Conservation (phyloP, 2,797 vertebrate species). For the Girardinus metallicus region DNA sequence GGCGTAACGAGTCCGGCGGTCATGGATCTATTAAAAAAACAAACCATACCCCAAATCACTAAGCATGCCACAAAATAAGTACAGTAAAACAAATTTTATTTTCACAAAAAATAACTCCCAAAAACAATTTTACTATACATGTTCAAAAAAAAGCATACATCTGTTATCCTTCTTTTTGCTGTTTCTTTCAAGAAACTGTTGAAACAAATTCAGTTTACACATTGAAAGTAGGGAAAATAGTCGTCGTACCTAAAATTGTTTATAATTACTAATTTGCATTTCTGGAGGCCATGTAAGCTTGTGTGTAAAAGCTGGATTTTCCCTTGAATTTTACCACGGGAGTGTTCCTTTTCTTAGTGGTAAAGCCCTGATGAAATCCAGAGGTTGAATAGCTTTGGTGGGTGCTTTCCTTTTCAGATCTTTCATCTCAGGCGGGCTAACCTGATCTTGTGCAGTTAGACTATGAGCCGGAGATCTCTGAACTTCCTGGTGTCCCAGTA, state of each 20-base stretch:
- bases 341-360: slow-evolving; percentile 15
- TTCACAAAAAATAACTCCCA: too few relatives aligned
- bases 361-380: slow-evolving; percentile 57
- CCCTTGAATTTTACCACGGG: slow-evolving; percentile 24
- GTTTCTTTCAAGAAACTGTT: slow-evolving; percentile 26
- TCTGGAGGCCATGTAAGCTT: slow-evolving; percentile 6
- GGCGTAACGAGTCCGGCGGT: slow-evolving; percentile 52
- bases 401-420: slow-evolving; percentile 73
- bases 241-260: slow-evolving; percentile 10
- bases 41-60: slow-evolving; percentile 11
- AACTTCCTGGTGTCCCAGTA: slow-evolving; percentile 82
- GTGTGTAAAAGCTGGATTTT: neutral
- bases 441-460: slow-evolving; percentile 78
- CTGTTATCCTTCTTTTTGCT: slow-evolving; percentile 25
- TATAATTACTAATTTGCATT: neutral
- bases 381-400: slow-evolving; percentile 64
- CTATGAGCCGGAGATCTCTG: slow-evolving; percentile 76
- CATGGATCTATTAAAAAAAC: too few relatives aligned
- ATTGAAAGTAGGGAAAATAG: slow-evolving; percentile 9
- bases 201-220: slow-evolving; percentile 25
- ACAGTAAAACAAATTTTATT: neutral
- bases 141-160: slow-evolving; percentile 12
- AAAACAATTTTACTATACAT: too few relatives aligned
- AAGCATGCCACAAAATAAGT: slow-evolving; percentile 53
- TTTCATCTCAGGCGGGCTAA: slow-evolving; percentile 78